Percentiles rank a stretch among this genome's conserved stretches.
Conservation (phyloP, 1,140 invertebrate genomes). For the Leptestheria dahalacensis region DNA sequence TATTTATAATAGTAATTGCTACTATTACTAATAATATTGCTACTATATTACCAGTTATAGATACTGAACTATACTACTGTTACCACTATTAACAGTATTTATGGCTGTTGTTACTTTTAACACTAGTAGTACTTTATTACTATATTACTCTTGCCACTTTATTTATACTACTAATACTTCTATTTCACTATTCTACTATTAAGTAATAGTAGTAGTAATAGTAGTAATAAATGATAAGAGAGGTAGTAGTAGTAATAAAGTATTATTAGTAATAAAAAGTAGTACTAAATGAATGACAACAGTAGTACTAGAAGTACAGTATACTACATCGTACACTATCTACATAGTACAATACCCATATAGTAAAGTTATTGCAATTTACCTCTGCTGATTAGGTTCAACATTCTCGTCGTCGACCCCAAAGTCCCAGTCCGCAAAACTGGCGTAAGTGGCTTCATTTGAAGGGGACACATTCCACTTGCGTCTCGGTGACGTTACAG, state of each 20-base stretch:
- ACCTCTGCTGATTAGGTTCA: background rate
- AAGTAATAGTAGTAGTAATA: background rate
- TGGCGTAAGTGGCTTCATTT: constrained; percentile 1
- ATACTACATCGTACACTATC: no score
- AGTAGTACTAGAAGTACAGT: background rate
- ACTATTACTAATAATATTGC: no score
- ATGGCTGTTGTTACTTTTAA: no score
- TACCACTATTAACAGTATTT: no score
- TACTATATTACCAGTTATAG: no score
- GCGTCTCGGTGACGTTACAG: background rate
- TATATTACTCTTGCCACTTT: no score
- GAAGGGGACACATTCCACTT: background rate
- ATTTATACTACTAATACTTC: no score
- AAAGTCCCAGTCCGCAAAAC: constrained; percentile 10
- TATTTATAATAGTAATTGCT: no score
- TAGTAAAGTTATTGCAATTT: background rate
- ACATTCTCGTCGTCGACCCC: background rate
- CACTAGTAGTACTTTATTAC: no score
- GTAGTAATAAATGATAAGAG: background rate
- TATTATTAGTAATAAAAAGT: background rate
- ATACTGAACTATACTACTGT: no score
- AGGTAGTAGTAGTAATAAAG: background rate
- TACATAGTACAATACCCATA: no score
- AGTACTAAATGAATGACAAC: background rate
- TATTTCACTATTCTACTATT: background rate